Evolutionary conservation across 1,140 invertebrate genomes (phyloP), one percentile per base, ranked within the genome.

Genomic region (Medauroidea extradentata): DNA sequence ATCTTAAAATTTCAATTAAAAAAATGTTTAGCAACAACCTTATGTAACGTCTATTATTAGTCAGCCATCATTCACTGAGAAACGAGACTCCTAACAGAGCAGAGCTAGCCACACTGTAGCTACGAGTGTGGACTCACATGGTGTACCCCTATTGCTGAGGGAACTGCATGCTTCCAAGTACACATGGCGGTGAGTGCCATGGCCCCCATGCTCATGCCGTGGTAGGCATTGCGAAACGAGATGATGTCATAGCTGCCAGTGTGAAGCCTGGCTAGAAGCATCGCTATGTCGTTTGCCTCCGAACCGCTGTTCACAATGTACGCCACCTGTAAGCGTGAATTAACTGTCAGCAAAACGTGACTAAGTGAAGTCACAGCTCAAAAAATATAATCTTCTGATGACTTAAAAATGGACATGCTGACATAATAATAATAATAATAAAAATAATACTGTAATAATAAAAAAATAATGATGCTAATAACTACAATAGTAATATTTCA

Each of bases 261-360:
- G 69, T 94, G 84, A 0, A 91, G 68, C 63, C 93, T 80, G 0
- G 95, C 90, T 75, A 99, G 82, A 13, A 94, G 69, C 58, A 95
- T 80, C 0, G 96, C 96, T 39, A 99, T 75, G 72, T 99, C 96
- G 73, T 98, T 99, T 0, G 96, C 96, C 79, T 99, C 96, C 7
- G 93, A 95, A 0, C 96, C 96, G 71, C 93, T 97, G 70, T 99
- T 99, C 0, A 94, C 89, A 67, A 98, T 86, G 73, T 96, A 97
- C 18, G 93, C 88, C 14, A 90, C 86, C 84, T 89, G 68, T 5
- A 75, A 67, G 39, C 4, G 14, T 5, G n/a, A n/a, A n/a, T 11
- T 41, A 9, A 41, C 39, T 41, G 9, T 41, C n/a, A n/a, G n/a
- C n/a, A n/a, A n/a, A n/a, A n/a, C n/a, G n/a, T n/a, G n/a, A n/a